Percentiles rank a stretch among this genome's conserved stretches.
phyloP scores from a whole-genome alignment of 2,113 vertebrate species.

The Nettapus auritus region DNA sequence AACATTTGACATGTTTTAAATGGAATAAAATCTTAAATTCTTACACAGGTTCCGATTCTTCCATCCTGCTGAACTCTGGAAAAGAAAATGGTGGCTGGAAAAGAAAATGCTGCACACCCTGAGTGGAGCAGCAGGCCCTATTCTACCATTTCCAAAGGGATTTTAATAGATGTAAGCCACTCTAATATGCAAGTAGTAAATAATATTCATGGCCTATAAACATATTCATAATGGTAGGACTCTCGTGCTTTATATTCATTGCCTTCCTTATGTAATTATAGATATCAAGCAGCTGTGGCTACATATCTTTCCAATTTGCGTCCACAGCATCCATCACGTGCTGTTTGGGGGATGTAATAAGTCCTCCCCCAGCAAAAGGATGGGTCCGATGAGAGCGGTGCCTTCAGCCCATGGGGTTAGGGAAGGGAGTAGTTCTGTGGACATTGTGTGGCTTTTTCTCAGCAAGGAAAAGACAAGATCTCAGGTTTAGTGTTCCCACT shows the following conservation, averaged over 20 bases:
- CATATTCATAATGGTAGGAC: background rate
- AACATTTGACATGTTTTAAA: background rate
- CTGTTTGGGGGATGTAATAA: background rate
- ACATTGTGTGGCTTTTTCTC: background rate
- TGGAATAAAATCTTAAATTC: background rate
- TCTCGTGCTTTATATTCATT: background rate
- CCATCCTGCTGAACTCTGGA: background rate
- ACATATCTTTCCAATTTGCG: background rate
- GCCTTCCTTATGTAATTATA: background rate
- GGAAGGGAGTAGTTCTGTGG: background rate
- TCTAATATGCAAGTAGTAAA: background rate
- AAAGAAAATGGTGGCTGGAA: background rate
- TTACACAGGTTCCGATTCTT: background rate
- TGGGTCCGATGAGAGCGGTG: background rate
- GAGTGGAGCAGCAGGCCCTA: background rate
- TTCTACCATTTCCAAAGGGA: background rate
- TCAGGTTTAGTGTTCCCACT: background rate
- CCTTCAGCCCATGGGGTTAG: background rate
- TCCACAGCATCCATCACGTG: fast-evolving
- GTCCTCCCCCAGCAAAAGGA: fast-evolving
- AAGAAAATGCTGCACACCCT: background rate
- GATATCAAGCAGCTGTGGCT: background rate
- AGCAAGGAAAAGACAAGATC: background rate
- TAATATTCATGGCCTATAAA: background rate
- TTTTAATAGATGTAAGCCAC: background rate